Conservation (phyloP, 2,113 vertebrate genomes). For the Apodemus sylvaticus region DNA sequence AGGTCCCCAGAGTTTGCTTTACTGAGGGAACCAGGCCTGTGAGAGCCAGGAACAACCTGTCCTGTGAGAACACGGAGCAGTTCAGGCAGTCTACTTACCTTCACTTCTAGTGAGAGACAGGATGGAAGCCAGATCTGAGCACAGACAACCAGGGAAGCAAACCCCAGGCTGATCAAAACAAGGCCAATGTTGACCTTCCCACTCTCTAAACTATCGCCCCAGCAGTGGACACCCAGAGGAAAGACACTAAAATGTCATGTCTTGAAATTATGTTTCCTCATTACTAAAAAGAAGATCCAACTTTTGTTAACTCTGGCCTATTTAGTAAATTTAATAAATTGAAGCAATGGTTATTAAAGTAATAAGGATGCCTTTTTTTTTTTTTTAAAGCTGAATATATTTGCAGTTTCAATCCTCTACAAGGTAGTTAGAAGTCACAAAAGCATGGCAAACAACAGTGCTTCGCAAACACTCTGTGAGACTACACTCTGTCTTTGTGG, state of each 20-base stretch:
- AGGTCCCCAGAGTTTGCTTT: neutral
- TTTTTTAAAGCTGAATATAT: constrained; percentile 49
- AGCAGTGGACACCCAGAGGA: constrained; percentile 9
- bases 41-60: neutral
- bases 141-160: neutral
- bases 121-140: neutral
- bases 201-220: neutral
- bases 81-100: neutral
- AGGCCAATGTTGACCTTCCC: neutral
- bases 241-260: constrained; percentile 46
- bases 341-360: constrained; percentile 52
- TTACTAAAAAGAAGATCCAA: constrained; percentile 43
- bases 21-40: neutral
- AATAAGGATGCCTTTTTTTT: constrained; percentile 44
- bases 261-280: constrained; percentile 29
- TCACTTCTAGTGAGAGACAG: neutral
- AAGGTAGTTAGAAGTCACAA: constrained; percentile 56
- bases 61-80: neutral
- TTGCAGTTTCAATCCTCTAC: constrained; percentile 15
- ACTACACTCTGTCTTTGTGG: constrained; percentile 36
- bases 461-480: constrained; percentile 45
- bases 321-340: constrained; percentile 34
- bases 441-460: constrained; percentile 38
- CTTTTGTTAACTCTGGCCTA: constrained; percentile 23
- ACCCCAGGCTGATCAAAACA: neutral